A percentile compares a stretch with the other conserved stretches of the same genome.
Evolutionary conservation across 30 jellyfish, hydroid and myxozoan genomes (phyloP).

Genomic region (Morbakka virulenta): DNA sequence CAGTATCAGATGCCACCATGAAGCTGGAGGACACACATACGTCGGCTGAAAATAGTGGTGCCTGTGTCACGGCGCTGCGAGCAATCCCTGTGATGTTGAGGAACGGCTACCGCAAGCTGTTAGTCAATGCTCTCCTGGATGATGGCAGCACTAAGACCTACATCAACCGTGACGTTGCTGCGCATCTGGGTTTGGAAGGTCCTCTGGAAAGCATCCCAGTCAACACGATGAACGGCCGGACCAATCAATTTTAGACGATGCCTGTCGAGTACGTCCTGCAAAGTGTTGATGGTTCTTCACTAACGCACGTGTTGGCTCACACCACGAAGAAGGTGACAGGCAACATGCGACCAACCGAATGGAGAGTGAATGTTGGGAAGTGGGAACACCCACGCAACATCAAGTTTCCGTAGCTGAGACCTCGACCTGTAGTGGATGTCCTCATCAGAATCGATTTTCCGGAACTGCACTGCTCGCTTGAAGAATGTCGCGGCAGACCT

Average conservation of each 20-base stretch:
- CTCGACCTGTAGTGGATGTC: too few species aligned
- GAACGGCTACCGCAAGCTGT: too few species aligned
- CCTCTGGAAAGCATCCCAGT: not conserved
- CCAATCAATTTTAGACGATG: constrained; percentile 9
- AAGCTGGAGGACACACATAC: too few species aligned
- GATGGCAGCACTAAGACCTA: constrained; percentile 70
- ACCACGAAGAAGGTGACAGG: constrained; percentile 58
- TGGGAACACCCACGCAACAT: not conserved
- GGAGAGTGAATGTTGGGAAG: constrained; percentile 10
- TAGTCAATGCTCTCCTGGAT: too few species aligned
- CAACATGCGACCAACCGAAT: constrained; percentile 13
- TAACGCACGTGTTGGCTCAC: not conserved
- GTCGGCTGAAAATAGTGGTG: too few species aligned
- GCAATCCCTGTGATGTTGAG: too few species aligned
- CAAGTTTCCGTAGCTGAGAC: not conserved
- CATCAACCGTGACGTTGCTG: constrained; percentile 51
- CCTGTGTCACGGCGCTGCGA: too few species aligned
- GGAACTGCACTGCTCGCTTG: constrained; percentile 21
- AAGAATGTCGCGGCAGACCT: constrained; percentile 2
- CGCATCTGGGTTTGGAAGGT: constrained; percentile 47
- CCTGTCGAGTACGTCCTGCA: constrained; percentile 29
- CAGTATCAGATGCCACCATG: too few species aligned
- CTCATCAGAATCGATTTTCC: constrained; percentile 19
- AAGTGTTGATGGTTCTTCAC: constrained; percentile 15
- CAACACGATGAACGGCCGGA: constrained; percentile 1